phyloP scores from a whole-genome alignment of 2,888 invertebrate genomes.

The Tineola bisselliella region DNA sequence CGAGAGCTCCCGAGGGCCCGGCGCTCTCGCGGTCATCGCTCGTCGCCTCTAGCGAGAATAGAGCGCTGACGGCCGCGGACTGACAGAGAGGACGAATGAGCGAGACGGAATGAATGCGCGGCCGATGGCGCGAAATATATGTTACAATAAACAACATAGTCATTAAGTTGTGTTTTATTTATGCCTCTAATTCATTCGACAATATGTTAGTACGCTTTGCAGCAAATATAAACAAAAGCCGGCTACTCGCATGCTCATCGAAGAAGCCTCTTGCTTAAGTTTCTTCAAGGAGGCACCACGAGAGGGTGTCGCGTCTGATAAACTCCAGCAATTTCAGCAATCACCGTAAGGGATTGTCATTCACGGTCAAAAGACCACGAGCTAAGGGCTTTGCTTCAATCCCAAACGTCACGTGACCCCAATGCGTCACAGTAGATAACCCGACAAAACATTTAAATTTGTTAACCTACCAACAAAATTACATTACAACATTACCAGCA shows the following conservation, averaged over 20 bases:
- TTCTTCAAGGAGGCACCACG: neutral
- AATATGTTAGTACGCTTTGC: neutral
- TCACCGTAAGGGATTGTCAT: no score
- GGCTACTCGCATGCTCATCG: neutral
- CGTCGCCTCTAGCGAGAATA: neutral
- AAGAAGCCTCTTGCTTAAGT: neutral
- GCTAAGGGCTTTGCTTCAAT: no score
- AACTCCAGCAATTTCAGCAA: no score
- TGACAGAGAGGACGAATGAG: neutral
- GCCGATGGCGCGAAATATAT: neutral
- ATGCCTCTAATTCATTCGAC: no score
- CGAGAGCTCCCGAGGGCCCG: neutral
- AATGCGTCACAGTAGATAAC: no score
- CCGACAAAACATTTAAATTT: no score
- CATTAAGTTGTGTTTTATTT: neutral
- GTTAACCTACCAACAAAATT: no score
- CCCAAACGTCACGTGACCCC: no score
- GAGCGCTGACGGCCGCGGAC: neutral
- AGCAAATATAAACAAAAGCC: neutral
- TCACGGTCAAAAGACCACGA: no score
- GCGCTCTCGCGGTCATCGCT: neutral
- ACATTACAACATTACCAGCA: no score
- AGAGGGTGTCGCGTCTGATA: neutral
- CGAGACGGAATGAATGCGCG: neutral
- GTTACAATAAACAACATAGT: constrained; percentile 7